A percentile compares a stretch with the other conserved stretches of the same genome.
Conservation (phyloP, 2,113 vertebrate species). For the Arothron firmamentum region DNA sequence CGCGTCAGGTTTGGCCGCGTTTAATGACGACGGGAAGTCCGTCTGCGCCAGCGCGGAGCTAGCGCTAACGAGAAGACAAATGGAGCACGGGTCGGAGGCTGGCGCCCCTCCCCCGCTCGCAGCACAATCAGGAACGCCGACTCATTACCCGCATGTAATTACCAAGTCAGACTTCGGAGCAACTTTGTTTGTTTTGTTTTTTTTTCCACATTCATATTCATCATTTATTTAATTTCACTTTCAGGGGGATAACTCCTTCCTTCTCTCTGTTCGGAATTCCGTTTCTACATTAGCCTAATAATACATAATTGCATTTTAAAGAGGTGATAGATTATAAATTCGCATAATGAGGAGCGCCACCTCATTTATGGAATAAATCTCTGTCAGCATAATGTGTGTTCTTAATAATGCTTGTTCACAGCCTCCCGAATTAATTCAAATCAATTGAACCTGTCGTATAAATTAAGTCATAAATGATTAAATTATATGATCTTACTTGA, state of each 20-base stretch:
- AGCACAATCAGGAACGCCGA: conserved; percentile 43
- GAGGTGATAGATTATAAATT: conserved; percentile 74
- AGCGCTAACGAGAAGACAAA: conserved; percentile 59
- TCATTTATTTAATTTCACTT: conserved; percentile 56
- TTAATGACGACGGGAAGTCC: conserved; percentile 46
- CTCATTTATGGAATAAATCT: conserved; percentile 71
- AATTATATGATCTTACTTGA: conserved; percentile 58
- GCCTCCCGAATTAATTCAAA: conserved; percentile 70
- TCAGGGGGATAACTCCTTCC: conserved; percentile 43
- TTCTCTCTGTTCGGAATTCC: conserved; percentile 49
- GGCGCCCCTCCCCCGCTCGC: not conserved
- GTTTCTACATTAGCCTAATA: conserved; percentile 71
- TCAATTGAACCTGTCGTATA: conserved; percentile 69
- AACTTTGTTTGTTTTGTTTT: conserved; percentile 39
- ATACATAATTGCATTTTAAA: conserved; percentile 77
- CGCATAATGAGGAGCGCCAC: conserved; percentile 65
- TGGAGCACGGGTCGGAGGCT: conserved; percentile 30
- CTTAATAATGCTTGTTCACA: conserved; percentile 68
- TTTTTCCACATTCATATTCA: conserved; percentile 18
- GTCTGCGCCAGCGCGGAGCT: conserved; percentile 40
- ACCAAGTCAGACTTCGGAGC: conserved; percentile 52
- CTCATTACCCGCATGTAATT: conserved; percentile 52
- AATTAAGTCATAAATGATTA: conserved; percentile 69
- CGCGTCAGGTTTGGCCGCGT: conserved; percentile 5
- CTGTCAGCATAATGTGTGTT: conserved; percentile 67